Evolutionary conservation across 2,888 invertebrate species (phyloP).

Genomic region (Amorpha juglandis): DNA sequence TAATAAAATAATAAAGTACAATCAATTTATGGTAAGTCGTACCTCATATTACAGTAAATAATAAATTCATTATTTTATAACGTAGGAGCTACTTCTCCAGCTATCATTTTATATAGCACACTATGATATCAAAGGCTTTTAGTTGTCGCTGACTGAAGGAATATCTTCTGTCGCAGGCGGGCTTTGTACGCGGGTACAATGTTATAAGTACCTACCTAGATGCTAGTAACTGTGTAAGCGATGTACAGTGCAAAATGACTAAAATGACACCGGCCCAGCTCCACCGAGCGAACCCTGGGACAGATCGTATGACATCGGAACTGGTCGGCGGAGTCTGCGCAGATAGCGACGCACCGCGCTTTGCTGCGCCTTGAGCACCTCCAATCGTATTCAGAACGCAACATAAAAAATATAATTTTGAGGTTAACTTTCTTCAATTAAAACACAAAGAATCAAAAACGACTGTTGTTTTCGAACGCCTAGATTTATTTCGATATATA

Average conservation of each 20-base stretch:
- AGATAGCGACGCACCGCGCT: constrained; percentile 50
- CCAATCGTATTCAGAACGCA: constrained; percentile 76
- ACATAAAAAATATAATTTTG: constrained; percentile 80
- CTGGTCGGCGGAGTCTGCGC: constrained; percentile 66
- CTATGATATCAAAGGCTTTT: constrained; percentile 3
- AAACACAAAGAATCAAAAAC: constrained; percentile 61
- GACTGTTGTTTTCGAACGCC: constrained; percentile 53
- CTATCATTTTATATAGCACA: no score
- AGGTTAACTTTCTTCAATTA: constrained; percentile 73
- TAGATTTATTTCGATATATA: constrained; percentile 54
- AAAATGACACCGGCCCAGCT: constrained; percentile 45
- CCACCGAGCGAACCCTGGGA: constrained; percentile 41
- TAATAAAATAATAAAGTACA: no score
- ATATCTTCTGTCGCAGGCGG: not conserved
- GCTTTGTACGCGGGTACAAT: constrained; percentile 38
- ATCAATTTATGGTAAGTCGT: no score
- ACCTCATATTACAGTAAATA: no score
- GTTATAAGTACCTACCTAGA: constrained; percentile 30
- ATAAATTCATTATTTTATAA: no score
- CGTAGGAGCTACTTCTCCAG: no score
- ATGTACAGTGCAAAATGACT: constrained; percentile 39
- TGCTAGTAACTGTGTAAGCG: constrained; percentile 28
- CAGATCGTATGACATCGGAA: constrained; percentile 57
- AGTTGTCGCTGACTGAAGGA: not conserved
- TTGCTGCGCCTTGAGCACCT: constrained; percentile 61